phyloP scores from a whole-genome alignment of 2,888 invertebrate species.

The Drosophila anomalipes region DNA sequence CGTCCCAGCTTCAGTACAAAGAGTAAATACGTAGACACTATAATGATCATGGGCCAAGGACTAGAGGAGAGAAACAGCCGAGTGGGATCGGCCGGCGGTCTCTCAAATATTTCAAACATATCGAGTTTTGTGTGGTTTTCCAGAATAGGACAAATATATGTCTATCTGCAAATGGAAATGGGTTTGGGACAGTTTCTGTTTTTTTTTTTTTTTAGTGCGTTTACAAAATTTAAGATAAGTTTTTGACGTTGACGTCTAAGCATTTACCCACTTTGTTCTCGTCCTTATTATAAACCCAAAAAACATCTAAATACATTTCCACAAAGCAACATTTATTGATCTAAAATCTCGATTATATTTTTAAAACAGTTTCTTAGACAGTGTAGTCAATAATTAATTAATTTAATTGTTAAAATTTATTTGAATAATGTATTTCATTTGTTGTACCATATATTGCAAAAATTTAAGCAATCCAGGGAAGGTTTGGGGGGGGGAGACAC shows the following conservation, averaged over 20 bases:
- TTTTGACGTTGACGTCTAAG: neutral
- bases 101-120: constrained; percentile 41
- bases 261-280: neutral
- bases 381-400: too few relatives aligned
- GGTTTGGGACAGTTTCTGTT: too few relatives aligned
- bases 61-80: constrained; percentile 34
- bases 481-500: accelerated
- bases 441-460: neutral
- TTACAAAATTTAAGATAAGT: neutral
- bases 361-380: too few relatives aligned
- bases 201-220: neutral
- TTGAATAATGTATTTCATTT: too few relatives aligned
- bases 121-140: neutral
- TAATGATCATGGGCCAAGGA: constrained; percentile 40
- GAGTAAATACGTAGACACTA: constrained; percentile 37
- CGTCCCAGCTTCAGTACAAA: constrained; percentile 55
- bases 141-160: neutral
- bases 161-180: neutral
- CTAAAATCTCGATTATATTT: neutral
- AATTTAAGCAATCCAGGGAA: neutral
- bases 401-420: neutral
- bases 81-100: constrained; percentile 36
- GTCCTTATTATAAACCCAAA: neutral
- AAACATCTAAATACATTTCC: neutral
- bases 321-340: neutral